Conservation (phyloP, 1,140 invertebrate species). For the Lethrus apterus region DNA sequence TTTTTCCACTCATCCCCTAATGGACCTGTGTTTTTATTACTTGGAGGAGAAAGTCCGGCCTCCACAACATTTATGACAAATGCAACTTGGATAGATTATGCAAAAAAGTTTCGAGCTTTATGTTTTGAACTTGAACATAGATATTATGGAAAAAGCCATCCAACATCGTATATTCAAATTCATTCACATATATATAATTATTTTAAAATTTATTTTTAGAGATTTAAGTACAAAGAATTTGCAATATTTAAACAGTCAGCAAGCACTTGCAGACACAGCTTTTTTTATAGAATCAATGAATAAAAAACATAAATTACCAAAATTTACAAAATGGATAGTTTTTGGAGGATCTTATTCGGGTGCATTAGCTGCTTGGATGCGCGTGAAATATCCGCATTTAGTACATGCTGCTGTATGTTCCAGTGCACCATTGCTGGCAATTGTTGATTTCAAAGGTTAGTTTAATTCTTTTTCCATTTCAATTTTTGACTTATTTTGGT, state of each 20-base stretch:
- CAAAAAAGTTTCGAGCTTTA: constrained; percentile 68
- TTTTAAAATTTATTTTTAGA: constrained; percentile 46
- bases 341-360: constrained; percentile 94
- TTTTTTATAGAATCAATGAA: constrained; percentile 69
- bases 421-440: constrained; percentile 77
- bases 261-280: constrained; percentile 82
- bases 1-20: constrained; percentile 56
- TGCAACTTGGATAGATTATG: constrained; percentile 80
- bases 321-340: constrained; percentile 74
- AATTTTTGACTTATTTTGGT: too few relatives aligned
- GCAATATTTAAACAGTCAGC: constrained; percentile 70
- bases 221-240: constrained; percentile 72
- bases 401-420: constrained; percentile 79
- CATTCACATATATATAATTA: neutral
- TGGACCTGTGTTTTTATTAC: constrained; percentile 82
- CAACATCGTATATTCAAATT: constrained; percentile 55
- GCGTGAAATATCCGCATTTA: constrained; percentile 84
- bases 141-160: constrained; percentile 89
- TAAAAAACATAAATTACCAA: constrained; percentile 51
- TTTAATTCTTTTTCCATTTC: too few relatives aligned
- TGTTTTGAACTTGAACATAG: constrained; percentile 87
- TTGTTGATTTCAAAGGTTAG: constrained; percentile 78
- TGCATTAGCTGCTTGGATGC: constrained; percentile 81
- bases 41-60: constrained; percentile 72
- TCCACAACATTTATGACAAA: constrained; percentile 73